A percentile compares a stretch with the other conserved stretches of the same genome.
These are phyloP conservation scores for Venustoraphidia nigricollis DNA, from an alignment of 2,888 invertebrate genomes.

Conservation along the genomic window DNA sequence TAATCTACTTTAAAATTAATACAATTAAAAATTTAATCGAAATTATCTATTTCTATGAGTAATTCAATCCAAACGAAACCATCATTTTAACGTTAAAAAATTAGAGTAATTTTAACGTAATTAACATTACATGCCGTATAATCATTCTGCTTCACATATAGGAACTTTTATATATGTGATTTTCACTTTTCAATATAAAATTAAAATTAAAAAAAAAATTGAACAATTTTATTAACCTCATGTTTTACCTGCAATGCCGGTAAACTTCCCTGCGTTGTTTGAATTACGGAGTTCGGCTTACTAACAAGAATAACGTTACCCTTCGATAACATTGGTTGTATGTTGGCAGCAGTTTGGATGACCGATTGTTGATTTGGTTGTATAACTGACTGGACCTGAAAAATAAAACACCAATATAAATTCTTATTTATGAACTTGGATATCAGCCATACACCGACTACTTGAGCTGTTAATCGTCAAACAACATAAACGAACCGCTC, in stretches of 20 bases:
- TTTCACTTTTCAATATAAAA: neutral
- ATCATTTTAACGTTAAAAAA: too few relatives aligned
- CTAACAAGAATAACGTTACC: constrained; percentile 79
- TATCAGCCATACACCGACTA: neutral
- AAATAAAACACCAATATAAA: constrained; percentile 8
- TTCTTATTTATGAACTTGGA: neutral
- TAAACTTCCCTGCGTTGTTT: constrained; percentile 75
- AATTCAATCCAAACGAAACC: too few relatives aligned
- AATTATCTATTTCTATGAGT: too few relatives aligned
- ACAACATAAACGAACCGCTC: too few relatives aligned
- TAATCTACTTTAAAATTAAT: too few relatives aligned
- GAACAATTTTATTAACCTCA: constrained; percentile 1
- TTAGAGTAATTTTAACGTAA: too few relatives aligned
- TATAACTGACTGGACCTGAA: constrained; percentile 86
- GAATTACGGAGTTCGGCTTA: constrained; percentile 85
- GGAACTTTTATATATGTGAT: neutral
- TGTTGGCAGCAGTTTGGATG: constrained; percentile 81
- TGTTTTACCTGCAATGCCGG: constrained; percentile 66
- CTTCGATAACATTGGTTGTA: constrained; percentile 71
- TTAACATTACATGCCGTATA: too few relatives aligned
- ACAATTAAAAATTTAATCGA: too few relatives aligned
- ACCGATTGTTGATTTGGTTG: constrained; percentile 93
- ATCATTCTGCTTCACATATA: too few relatives aligned
- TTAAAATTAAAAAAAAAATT: neutral
- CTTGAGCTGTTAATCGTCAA: too few relatives aligned